Evolutionary conservation across 1,140 invertebrate genomes (phyloP).

Genomic region (Drosophila nebulosa): DNA sequence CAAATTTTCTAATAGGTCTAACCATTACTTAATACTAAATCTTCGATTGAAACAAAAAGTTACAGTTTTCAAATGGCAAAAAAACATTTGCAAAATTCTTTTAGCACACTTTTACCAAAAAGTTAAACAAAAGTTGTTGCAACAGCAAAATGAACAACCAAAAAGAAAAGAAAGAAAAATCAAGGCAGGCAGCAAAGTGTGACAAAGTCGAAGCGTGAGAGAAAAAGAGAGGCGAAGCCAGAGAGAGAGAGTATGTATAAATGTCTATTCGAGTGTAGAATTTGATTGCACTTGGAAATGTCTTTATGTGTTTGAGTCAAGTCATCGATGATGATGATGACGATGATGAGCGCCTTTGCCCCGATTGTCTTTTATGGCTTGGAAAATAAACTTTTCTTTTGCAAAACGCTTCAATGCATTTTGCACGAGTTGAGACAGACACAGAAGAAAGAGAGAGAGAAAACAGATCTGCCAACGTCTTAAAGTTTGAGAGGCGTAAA

Average conservation of each 20-base stretch:
- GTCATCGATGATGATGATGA: slow-evolving; percentile 47
- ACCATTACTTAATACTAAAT: slow-evolving; percentile 70
- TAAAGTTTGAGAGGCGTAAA: slow-evolving; percentile 70
- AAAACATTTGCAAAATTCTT: slow-evolving; percentile 28
- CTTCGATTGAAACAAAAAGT: slow-evolving; percentile 53
- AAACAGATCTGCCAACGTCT: slow-evolving; percentile 16
- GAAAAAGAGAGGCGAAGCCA: background rate
- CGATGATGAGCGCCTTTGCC: slow-evolving; percentile 47
- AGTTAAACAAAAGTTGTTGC: slow-evolving; percentile 58
- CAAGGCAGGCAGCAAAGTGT: slow-evolving; percentile 54
- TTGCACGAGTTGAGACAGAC: slow-evolving; percentile 26
- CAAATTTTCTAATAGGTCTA: slow-evolving; percentile 30
- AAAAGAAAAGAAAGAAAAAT: slow-evolving; percentile 21
- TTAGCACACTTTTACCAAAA: slow-evolving; percentile 69
- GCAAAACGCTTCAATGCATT: slow-evolving; percentile 59
- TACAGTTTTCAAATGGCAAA: slow-evolving; percentile 13
- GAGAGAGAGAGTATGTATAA: slow-evolving; percentile 34
- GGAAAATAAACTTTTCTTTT: slow-evolving; percentile 74
- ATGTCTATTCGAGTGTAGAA: slow-evolving; percentile 77
- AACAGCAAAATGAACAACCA: slow-evolving; percentile 19
- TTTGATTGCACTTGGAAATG: slow-evolving; percentile 77
- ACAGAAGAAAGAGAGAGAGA: background rate
- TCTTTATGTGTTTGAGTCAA: slow-evolving; percentile 67
- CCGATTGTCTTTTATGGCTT: slow-evolving; percentile 78
- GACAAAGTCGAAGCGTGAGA: slow-evolving; percentile 51